Conservation (phyloP, 2,113 vertebrate genomes). For the human region GRCh38 chr13:94581501-94582000, state of each 20-base stretch:
- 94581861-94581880: background rate
- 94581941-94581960: no score
- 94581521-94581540: background rate
- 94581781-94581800: background rate
- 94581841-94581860: background rate
- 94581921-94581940: no score
- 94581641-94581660: background rate
- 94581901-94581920: background rate
- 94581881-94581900: background rate
- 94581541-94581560: background rate
- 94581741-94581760: background rate
- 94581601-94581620: background rate
- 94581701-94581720: background rate
- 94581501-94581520: background rate
- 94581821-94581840: background rate
- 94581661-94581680: background rate
- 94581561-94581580: background rate
- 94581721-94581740: background rate
- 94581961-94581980: no score
- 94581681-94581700: background rate
- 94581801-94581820: background rate
- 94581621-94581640: background rate
- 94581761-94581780: background rate
- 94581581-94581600: background rate
- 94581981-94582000: no score